Evolutionary conservation across 2,888 invertebrate species (phyloP), one percentile per base, ranked within the genome.

Genomic region (Leptinotarsa juncta): DNA sequence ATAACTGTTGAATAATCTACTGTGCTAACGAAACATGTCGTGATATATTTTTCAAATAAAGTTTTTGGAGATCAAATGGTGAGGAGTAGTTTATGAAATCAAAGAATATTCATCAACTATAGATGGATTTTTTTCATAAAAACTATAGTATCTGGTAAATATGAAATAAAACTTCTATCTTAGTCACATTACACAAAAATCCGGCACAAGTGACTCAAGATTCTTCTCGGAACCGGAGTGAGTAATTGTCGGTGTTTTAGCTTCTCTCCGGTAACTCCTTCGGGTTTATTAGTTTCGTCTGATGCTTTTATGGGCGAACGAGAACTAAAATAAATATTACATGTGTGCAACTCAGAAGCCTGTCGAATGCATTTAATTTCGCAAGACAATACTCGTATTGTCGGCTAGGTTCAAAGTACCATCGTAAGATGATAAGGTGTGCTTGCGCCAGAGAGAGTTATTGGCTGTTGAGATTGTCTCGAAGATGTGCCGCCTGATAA

Each of bases 351-450:
- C 70, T 78, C 78, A 74, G 78, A 77, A 79, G 79, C 80, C 71
- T 79, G 77, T 77, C 80, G 77, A 80, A 80, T 80, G 72, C 57
- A 67, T 51, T 75, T 76, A 78, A 78, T 77, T 77, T 73, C 70
- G 70, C 75, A 72, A 73, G 75, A 77, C 77, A 77, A 72, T 74
- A 74, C 68, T 69, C 75, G 62, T 51, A 75, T 72, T 74, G 76
- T 73, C 76, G 65, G 71, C 60, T 71, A 42, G 42, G 42, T 74
- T 73, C 62, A 70, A 79, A 75, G 74, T 75, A 77, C 75, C 78
- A 72, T 75, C 77, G 66, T 68, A 74, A 70, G 65, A 68, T 66
- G 74, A 77, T 79, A 77, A 78, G 77, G 73, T 80, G 79, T 73
- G 74, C 67, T 72, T 68, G 67, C 70, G 50, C 53, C 70, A 72